A percentile compares a stretch with the other conserved stretches of the same genome.
Evolutionary conservation across 2,797 vertebrate species (phyloP).

Genomic region (Delichon dasypus): DNA sequence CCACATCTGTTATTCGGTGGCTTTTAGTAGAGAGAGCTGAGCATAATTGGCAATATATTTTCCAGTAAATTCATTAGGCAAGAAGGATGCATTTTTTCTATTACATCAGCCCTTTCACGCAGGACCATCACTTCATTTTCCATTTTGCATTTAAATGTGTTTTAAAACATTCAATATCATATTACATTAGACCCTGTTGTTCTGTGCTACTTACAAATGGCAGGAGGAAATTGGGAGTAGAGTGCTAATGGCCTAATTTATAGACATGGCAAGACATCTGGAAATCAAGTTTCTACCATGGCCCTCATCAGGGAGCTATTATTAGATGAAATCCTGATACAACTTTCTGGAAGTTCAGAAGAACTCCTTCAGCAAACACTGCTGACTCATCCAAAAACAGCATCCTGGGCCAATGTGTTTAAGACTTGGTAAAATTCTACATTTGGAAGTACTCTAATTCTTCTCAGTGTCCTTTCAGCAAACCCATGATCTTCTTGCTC

Average conservation of each 20-base stretch:
- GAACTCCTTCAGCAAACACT: background rate
- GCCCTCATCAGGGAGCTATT: background rate
- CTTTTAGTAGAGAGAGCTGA: constrained; percentile 13
- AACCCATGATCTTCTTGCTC: background rate
- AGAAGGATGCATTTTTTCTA: constrained; percentile 9
- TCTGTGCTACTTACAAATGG: constrained; percentile 31
- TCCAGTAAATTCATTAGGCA: constrained; percentile 52
- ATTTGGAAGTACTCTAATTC: background rate
- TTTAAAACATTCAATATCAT: constrained; percentile 35
- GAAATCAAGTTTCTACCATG: background rate
- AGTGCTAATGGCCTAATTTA: constrained; percentile 45
- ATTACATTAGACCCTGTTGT: constrained; percentile 22
- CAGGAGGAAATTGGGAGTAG: constrained; percentile 51
- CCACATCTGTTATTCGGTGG: background rate
- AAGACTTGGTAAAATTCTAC: background rate
- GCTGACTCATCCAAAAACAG: background rate
- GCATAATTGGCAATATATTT: constrained; percentile 16
- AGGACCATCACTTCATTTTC: constrained; percentile 52
- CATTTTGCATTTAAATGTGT: constrained; percentile 62
- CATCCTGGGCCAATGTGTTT: background rate
- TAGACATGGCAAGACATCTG: constrained; percentile 1
- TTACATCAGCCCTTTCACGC: background rate
- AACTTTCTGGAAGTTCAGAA: constrained; percentile 6
- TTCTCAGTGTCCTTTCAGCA: background rate
- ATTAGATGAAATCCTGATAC: background rate